phyloP scores from a whole-genome alignment of 2,113 vertebrate genomes.

The Pedionomus torquatus region DNA sequence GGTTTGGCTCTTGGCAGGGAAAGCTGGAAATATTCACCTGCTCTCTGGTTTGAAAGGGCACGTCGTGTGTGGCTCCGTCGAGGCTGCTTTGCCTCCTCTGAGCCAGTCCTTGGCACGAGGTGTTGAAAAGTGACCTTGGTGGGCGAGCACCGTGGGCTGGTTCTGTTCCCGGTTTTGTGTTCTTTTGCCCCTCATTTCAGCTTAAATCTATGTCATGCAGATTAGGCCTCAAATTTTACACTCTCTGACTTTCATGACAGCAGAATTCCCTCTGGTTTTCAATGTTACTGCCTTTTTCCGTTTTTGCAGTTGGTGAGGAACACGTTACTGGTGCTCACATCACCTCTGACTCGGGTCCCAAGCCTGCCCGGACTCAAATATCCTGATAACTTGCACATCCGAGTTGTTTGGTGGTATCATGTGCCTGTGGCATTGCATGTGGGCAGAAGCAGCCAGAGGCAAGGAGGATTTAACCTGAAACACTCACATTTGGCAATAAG shows the following conservation, averaged over 20 bases:
- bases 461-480: neutral
- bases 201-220: neutral
- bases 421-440: neutral
- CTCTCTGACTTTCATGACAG: neutral
- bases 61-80: fast-evolving
- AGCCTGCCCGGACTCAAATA: constrained; percentile 12
- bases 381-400: neutral
- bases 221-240: neutral
- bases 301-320: neutral
- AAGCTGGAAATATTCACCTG: neutral
- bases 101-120: neutral
- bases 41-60: neutral
- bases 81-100: neutral
- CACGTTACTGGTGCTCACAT: neutral
- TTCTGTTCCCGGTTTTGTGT: neutral
- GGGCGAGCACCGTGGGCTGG: fast-evolving
- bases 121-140: neutral
- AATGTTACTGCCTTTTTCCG: neutral
- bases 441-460: neutral
- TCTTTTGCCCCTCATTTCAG: neutral
- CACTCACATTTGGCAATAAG: neutral
- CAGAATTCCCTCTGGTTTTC: neutral
- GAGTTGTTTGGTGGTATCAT: neutral
- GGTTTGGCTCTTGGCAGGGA: neutral
- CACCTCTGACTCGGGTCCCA: constrained; percentile 18